Evolutionary conservation across 2,888 invertebrate genomes (phyloP), one percentile per base, ranked within the genome.

Genomic region (Hoplodrina ambigua): DNA sequence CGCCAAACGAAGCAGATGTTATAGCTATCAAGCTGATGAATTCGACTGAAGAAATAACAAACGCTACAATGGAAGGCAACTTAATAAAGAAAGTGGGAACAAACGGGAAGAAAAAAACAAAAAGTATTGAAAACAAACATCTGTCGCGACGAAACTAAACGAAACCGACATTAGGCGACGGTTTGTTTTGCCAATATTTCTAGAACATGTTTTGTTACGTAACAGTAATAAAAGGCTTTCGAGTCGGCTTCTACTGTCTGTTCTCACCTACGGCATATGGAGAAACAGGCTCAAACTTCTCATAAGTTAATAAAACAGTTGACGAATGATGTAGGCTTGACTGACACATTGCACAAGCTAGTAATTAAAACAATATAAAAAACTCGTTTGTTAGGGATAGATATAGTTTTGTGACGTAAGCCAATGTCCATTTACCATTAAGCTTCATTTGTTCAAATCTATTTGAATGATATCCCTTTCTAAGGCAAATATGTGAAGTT

Each of bases 91-190:
- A 68, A 69, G 69, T 75, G 67, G 70, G 78, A 85, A 80, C 80
- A 84, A 88, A 86, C 78, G 82, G 74, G 75, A 68, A 78, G 17
- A 72, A 61, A 66, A 69, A 67, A 75, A 41, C 11, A 41, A 80
- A 79, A 67, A 72, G 77, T 84, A 86, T 86, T 82, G 85, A 84
- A 86, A 83, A 80, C 83, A 84, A 85, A 87, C 89, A 89, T 86
- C 86, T 89, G 89, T 84, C 83, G 86, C 83, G 68, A 73, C 64
- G 67, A 71, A 78, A 81, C 78, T 78, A 61, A 78, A 78, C 52
- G 66, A 61, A 67, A 55, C 60, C 78, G 30, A 72, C 67, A 78
- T 78, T 64, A 81, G 54, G 72, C 57, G 72, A 64, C 54, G 56
- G 46, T 61, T 17, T 66, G 60, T 61, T 78, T 76, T 30, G 66